Evolutionary conservation across 2,113 vertebrate genomes (phyloP).

Genomic region (Romanogobio albipinnatus): DNA sequence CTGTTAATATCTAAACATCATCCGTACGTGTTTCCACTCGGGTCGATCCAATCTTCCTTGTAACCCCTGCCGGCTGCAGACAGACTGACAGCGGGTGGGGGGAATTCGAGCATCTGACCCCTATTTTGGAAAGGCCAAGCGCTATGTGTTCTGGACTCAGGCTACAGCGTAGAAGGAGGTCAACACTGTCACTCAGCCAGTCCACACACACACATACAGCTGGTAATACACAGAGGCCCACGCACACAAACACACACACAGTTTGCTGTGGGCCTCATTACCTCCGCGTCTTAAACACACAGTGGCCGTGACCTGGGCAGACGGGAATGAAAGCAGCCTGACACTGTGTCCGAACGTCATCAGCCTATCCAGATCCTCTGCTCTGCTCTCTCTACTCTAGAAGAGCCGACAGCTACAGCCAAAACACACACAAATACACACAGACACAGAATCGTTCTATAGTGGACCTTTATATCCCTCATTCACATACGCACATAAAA

Average conservation of each 20-base stretch:
- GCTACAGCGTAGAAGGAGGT: background rate
- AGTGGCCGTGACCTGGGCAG: conserved; percentile 29
- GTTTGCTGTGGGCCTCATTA: conserved; percentile 24
- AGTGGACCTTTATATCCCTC: too few species aligned
- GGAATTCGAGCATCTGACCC: conserved; percentile 31
- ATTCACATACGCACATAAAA: too few species aligned
- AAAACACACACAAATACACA: background rate
- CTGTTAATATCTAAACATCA: background rate
- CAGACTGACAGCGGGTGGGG: conserved; percentile 2
- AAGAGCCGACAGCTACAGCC: background rate
- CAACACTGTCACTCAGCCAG: conserved; percentile 42
- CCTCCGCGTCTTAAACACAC: conserved; percentile 14
- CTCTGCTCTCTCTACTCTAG: background rate
- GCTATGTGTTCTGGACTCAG: conserved; percentile 24
- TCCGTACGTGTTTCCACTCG: background rate
- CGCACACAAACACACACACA: conserved; percentile 21
- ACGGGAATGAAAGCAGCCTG: conserved; percentile 36
- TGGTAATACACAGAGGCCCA: conserved; percentile 20
- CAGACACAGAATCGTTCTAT: background rate
- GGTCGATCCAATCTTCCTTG: conserved; percentile 6
- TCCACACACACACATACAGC: conserved; percentile 18
- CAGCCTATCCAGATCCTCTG: background rate
- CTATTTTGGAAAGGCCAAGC: conserved; percentile 46
- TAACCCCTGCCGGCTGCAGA: conserved; percentile 30
- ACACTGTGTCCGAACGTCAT: conserved; percentile 25